Evolutionary conservation across 2,797 vertebrate species (phyloP), one percentile per base, ranked within the genome.

Genomic region (Hypotaenidia okinawae): DNA sequence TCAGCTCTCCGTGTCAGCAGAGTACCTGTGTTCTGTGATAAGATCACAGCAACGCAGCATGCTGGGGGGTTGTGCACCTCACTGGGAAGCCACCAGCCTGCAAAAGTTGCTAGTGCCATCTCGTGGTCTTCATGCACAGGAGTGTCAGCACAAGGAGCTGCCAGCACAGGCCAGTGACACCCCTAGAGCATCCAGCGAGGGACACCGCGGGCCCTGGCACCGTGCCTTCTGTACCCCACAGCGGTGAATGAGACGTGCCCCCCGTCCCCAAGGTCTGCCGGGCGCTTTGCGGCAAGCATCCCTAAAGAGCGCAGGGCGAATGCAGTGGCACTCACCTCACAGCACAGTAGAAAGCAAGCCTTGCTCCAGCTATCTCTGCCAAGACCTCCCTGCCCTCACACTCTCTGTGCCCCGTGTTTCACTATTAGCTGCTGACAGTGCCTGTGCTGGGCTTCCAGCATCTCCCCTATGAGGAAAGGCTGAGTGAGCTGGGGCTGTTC

Each of bases 81-180:
- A 0, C 35, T 33, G 30, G 78, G 58, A 52, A 58, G 49, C 37
- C 86, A 8, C n/a, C 28, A 2, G 88, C 41, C 79, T 83, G 70
- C 78, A 49, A 70, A 62, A 66, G 87, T 54, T 85, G 32, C 89
- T 95, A 70, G 96, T 93, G 97, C 97, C 97, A 97, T 51, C 97
- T 97, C 84, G 94, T 88, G 98, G 97, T 27, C 13, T 3, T 23
- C 16, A 1, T 2, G 25, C n/a, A 45, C 68, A 27, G 8, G 4
- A 28, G 70, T 4, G 89, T n/a, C 59, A 25, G 55, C 2, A 0
- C 62, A 3, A 19, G 37, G 37, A 51, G 58, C 73, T 19, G 62
- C 66, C 64, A 8, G 30, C 32, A 35, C 66, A 0, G 66, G n/a
- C 7, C 2, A 21, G 21, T 8, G 61, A 30, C 77, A 41, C 11